Evolutionary conservation across 2,113 vertebrate genomes (phyloP), one percentile per base, ranked within the genome.

Genomic region (Orycteropus afer): DNA sequence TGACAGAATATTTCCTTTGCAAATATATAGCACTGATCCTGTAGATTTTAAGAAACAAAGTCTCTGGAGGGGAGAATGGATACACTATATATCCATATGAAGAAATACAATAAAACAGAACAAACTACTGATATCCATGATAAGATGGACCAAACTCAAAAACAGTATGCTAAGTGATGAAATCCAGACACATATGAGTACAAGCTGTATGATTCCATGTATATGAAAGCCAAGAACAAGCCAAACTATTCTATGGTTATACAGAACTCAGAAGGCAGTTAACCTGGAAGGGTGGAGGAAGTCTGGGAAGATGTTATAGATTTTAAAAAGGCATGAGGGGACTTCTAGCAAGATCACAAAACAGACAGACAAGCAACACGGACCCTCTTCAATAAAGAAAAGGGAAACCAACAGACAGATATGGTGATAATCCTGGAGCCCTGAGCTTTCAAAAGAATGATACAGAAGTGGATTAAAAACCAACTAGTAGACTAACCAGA

Each of bases 31-130:
- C 40, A 67, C 37, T 86, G 53, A 47, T 61, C 80, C 63, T 78
- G 25, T 80, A 86, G 51, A 25, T 86, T 94, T 90, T 69, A 86
- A 93, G 53, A 94, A 93, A 82, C n/a, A 93, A 93, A 91, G 27
- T 77, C 57, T 91, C 69, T 40, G 15, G 74, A 89, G 27, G 34
- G 13, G 27, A 49, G 7, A 93, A 74, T n/a, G 7, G 20, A 63
- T 80, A 61, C 51, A 69, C 73, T 69, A 63, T 15, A 14, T 71
- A 83, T 74, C 84, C 53, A 89, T 17, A 65, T 10, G 47, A 90
- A 73, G 51, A 93, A 87, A 88, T 45, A 25, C 6, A 25, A 51
- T 55, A 79, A 47, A 91, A 85, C 90, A n/a, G 14, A 78, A 47
- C 5, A 14, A 92, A 67, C 42, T 77, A 90, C 37, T 34, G 45